Base-by-base conservation (phyloP, 2,888 invertebrate species). In the Plusia festucae region DNA sequence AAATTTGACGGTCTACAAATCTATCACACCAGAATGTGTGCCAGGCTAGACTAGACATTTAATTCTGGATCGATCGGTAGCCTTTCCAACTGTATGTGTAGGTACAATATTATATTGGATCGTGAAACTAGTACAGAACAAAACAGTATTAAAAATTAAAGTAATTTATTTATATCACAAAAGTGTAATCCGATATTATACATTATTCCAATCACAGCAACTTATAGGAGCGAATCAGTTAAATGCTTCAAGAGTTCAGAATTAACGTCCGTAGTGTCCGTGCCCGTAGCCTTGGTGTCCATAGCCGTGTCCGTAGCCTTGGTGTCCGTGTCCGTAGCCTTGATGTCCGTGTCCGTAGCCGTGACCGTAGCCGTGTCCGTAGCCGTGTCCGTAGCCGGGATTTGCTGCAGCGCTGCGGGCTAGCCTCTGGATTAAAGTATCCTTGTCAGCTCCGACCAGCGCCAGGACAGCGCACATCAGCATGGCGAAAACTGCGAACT, bases 401-500 rank as follows among this genome's bases (percentile, higher is more conserved):
- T 8, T 9, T 7, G 11, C 20, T 15, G n/a, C 15, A 13, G 18
- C n/a, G 9, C 18, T 46, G 46, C 30, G 49, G 7, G 8, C 46
- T 0, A n/a, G 6, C 11, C 24, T 49, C 18, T 16, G 16, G 40
- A 40, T 6, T 4, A n/a, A n/a, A 11, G 18, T 32, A 1, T 13
- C 3, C 3, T 4, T 4, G 9, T n/a, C 34, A n/a, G 22, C 40
- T 4, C 52, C 40, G 13, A 52, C 34, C 16, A 53, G 24, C 11
- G 52, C 52, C 20, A 51, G 51, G 22, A 53, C 20, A 11, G 52
- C 59, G 52, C 51, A 51, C 30, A 32, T 20, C 30, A 51, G 15
- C 22, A 51, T 3, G 18, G 49, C 32, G 58, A 51, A 32, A 18
- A 58, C 32, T 13, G 60, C 30, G 15, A 68, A 56, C 68, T 68